phyloP scores from a whole-genome alignment of 2,113 vertebrate species.

The Crotalus viridis region DNA sequence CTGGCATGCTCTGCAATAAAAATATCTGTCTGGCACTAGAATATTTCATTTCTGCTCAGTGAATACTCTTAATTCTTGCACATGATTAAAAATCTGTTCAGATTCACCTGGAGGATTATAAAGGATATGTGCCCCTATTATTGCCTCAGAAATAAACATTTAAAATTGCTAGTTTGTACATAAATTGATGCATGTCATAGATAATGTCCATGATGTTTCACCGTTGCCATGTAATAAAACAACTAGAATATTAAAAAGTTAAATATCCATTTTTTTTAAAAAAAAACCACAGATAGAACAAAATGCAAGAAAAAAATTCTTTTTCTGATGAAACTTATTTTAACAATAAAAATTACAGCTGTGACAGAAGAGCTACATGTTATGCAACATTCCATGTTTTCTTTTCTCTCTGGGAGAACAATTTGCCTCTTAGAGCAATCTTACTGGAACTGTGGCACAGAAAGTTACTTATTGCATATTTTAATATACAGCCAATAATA shows the following conservation, averaged over 20 bases:
- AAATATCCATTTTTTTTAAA: constrained; percentile 7
- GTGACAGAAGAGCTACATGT: constrained; percentile 23
- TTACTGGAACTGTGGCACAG: not conserved
- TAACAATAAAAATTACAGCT: not conserved
- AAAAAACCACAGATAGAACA: constrained; percentile 36
- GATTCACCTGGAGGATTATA: not conserved
- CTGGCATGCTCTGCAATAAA: not conserved
- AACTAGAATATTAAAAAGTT: constrained; percentile 37
- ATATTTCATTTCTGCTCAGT: not conserved
- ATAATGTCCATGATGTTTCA: constrained; percentile 33
- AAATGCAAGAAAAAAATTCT: constrained; percentile 38
- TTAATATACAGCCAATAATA: not conserved
- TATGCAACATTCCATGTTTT: constrained; percentile 9
- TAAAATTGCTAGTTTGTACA: constrained; percentile 43
- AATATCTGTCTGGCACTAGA: not conserved
- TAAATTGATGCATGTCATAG: constrained; percentile 30
- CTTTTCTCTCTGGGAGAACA: not conserved
- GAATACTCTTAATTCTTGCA: not conserved
- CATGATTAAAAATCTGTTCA: not conserved
- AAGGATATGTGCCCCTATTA: constrained; percentile 11
- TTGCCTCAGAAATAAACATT: constrained; percentile 12
- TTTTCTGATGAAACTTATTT: constrained; percentile 30
- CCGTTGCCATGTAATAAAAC: constrained; percentile 45
- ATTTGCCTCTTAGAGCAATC: constrained; percentile 8
- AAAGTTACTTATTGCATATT: constrained; percentile 16